Base-by-base conservation (phyloP, 2,113 vertebrate genomes). In the Willisornis vidua region DNA sequence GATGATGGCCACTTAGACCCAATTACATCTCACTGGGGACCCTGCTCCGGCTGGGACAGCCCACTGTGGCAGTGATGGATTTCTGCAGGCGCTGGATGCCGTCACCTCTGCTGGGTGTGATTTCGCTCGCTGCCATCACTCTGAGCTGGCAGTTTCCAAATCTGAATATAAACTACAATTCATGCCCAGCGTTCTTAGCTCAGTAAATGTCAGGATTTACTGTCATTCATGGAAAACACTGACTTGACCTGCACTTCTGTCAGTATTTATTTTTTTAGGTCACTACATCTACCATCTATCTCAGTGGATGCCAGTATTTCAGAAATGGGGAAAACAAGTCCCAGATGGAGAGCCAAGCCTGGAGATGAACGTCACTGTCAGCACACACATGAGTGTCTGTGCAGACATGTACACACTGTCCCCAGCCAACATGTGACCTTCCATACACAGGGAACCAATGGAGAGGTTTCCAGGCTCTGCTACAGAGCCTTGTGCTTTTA, bases 211-310 rank as follows among this genome's bases (percentile, higher is more conserved):
- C 61, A 43, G 81, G 90, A 85, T 87, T 84, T 84, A 90, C 68
- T 89, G 83, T 67, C 1, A 2, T 61, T 85, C 57, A 4, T 12
- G 57, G 87, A 75, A 85, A 76, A 43, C 33, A 61, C 20, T 92
- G 83, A 59, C 90, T 80, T 77, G 66, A 86, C 82, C 82, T 4
- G 5, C 22, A n/a, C 78, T 88, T 84, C 14, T 41, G 41, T 16
- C 78, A 63, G 75, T 80, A 55, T 89, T 91, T 85, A n/a, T 65
- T 79, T 89, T 80, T 89, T 80, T 18, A 80, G 61, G 87, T 93
- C n/a, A 14, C 39, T 70, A 5, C 28, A 25, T 15, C 19, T 20
- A 46, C 43, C 68, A 58, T 58, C 80, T 54, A 75, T 67, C 84
- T 79, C 48, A 17, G 49, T 74, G 85, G 76, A 74, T 0, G 1